phyloP scores from a whole-genome alignment of 2,888 invertebrate genomes.

The Pherbina coryleti region DNA sequence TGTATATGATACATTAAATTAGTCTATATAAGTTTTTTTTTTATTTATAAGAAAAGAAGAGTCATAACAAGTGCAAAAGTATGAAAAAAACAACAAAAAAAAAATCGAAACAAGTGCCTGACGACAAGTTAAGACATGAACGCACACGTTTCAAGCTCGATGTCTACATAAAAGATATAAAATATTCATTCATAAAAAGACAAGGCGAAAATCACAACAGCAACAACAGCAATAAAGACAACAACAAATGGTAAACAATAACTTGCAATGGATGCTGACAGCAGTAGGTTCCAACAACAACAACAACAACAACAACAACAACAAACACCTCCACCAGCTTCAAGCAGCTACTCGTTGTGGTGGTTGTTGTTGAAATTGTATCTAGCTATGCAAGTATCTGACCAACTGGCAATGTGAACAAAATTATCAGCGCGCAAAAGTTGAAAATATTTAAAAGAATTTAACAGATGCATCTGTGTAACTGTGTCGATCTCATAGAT shows the following conservation, averaged over 20 bases:
- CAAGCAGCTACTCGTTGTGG: neutral
- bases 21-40: too few relatives aligned
- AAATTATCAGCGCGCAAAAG: too few relatives aligned
- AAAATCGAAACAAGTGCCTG: constrained; percentile 16
- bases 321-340: neutral
- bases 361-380: neutral
- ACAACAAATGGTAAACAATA: too few relatives aligned
- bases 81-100: neutral
- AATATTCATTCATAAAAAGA: constrained; percentile 43
- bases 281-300: neutral
- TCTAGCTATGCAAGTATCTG: too few relatives aligned
- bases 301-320: neutral
- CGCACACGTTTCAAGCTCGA: constrained; percentile 29
- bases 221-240: neutral
- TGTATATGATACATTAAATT: too few relatives aligned
- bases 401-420: too few relatives aligned
- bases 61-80: neutral
- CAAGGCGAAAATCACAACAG: constrained; percentile 6
- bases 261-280: neutral
- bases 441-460: too few relatives aligned
- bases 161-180: neutral
- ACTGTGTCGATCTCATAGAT: too few relatives aligned
- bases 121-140: constrained; percentile 43
- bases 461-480: too few relatives aligned
- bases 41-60: neutral